Evolutionary conservation across 2,797 vertebrate genomes (phyloP), one percentile per base, ranked within the genome.

Genomic region (Gila robusta): DNA sequence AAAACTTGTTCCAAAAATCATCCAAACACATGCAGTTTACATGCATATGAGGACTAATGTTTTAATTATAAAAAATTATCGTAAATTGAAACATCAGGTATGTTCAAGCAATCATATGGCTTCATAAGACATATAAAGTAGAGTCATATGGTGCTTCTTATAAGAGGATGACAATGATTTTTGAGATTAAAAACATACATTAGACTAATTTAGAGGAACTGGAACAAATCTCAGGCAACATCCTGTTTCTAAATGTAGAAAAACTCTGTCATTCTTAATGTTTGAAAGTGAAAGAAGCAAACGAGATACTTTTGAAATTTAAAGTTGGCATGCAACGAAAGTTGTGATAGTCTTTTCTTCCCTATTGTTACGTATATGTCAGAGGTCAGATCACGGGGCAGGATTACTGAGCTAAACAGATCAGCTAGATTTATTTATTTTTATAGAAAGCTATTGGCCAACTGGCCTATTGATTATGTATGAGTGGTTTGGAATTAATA

Each of bases 341-440:
- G 26, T 32, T 66, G 62, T 6, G 26, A 32, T 32, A 32, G 26
- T 32, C 28, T 32, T 66, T 66, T 32, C 26, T 66, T 16, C 26
- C 26, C 14, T 17, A 66, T 17, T 32, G 5, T 66, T 16, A 32
- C 28, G 28, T 32, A 32, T 32, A 32, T 32, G 66, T 80, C 71
- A 71, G 14, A 26, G 83, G 76, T 78, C 79, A 79, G 71, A 49
- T 81, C 76, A 86, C 64, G 83, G 83, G 83, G 81, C 71, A 82
- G 85, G 81, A 84, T 83, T 81, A 73, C 54, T 71, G 70, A 85
- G 41, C 49, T 74, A 80, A 78, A 64, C 84, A 87, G 52, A 87
- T 89, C 78, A 78, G 6, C 47, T 17, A 39, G 41, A 76, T 52
- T 49, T 21, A 9, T 32, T 32, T 17, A 32, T 64, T 83, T 64